phyloP scores from a whole-genome alignment of 2,797 vertebrate species.

The Chloroceryle amazona region DNA sequence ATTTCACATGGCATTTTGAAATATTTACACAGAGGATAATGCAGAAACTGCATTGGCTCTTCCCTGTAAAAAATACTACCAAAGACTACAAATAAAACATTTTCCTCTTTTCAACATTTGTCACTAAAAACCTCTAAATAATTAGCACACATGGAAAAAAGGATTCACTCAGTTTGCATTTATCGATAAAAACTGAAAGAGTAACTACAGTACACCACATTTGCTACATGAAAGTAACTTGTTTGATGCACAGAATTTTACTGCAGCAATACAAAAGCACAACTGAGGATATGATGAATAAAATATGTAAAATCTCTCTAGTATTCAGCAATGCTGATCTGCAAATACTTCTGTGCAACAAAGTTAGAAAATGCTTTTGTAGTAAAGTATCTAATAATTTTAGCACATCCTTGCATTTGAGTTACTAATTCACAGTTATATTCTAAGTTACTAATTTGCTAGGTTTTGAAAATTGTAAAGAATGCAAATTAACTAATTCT shows the following conservation, averaged over 20 bases:
- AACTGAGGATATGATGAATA: constrained; percentile 74
- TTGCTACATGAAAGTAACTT: constrained; percentile 74
- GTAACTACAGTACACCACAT: constrained; percentile 71
- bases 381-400: constrained; percentile 11
- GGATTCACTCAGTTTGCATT: constrained; percentile 86
- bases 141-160: constrained; percentile 75
- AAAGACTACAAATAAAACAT: not conserved
- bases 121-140: not conserved
- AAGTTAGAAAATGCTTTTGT: constrained; percentile 60
- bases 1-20: not conserved
- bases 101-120: not conserved
- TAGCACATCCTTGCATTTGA: constrained; percentile 19
- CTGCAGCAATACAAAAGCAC: constrained; percentile 77
- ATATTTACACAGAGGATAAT: not conserved
- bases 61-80: not conserved
- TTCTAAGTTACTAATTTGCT: constrained; percentile 17
- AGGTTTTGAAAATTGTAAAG: constrained; percentile 20
- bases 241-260: constrained; percentile 85
- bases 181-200: constrained; percentile 73
- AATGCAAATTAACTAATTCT: constrained; percentile 36
- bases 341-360: constrained; percentile 85
- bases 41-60: not conserved
- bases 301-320: constrained; percentile 60
- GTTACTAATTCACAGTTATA: not conserved
- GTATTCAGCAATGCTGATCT: constrained; percentile 85